Evolutionary conservation across 1,140 invertebrate species (phyloP), one percentile per base, ranked within the genome.

Genomic region (Lepidurus apus): DNA sequence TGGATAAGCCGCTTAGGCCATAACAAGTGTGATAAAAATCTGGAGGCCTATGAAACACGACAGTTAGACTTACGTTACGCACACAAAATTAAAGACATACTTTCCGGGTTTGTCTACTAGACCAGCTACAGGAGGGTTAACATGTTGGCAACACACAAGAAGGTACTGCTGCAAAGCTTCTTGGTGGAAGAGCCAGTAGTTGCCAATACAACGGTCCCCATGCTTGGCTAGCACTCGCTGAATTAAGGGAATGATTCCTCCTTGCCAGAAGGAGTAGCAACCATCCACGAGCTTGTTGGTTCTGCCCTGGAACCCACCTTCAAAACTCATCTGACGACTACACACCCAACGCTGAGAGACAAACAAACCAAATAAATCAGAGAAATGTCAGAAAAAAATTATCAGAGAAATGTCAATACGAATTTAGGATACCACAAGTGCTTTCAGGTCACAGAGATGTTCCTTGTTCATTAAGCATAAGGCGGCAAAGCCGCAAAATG

Each of bases 261-360:
- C 96, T 87, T 97, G 95, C 98, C 98, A 99, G 87, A 98, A 99
- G 4, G 95, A 97, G 85, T 99, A 99, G 86, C 98, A 99, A 8
- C 93, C 93, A 88, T 99, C 98, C 1, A 99, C 97, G 77, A 99
- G 86, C 88, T 99, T 99, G 86, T 99, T 99, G 6, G 98, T 98
- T 82, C 98, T 88, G 1, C 96, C 96, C 88, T 95, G 93, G 83
- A 98, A 98, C 26, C 95, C 95, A 21, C 95, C 96, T 86, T 97
- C 96, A 80, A 93, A 88, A 80, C 87, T 87, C 93, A 96, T 96
- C 86, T 98, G 95, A 79, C 91, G 89, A 81, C 93, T 93, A n/a
- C 91, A 91, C 80, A 91, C 88, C 95, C 95, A 97, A 80, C 93
- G 89, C 88, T 92, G 81, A 80, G 82, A 78, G 21, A 81, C 77